Base-by-base conservation (phyloP, 2,888 invertebrate species). In the Drosophila pseudotalamancana region DNA sequence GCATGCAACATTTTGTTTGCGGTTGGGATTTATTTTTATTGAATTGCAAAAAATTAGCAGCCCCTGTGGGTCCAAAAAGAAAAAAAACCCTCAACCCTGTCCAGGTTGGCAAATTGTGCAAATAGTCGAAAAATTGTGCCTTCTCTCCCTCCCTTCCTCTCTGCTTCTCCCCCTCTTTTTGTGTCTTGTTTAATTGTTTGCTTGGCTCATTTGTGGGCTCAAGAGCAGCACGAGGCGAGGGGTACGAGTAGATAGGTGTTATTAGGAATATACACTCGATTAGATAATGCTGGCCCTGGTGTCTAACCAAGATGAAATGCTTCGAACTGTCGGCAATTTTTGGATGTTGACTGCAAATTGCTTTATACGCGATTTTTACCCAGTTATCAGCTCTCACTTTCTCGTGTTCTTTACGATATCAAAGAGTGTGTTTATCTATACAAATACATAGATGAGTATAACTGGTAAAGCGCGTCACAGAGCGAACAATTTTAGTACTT, bases 21-120 rank as follows among this genome's bases (percentile, higher is more conserved):
- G 83, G 86, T 82, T 75, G 18, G 59, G 82, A 87, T 82, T 82
- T 83, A 85, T 79, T 76, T 82, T 83, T 69, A 82, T 82, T 87
- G 81, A 80, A 86, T 86, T 83, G 78, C 87, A 51, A 60, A 72
- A 79, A 86, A 83, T 70, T 71, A 67, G 57, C 73, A 72, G 57
- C 46, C 61, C 65, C 40, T 32, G 16, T 27, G 11, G 27, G 32
- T 12, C 9, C 37, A 25, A 11, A 11, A 18, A 49, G 6, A 25
- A 16, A 11, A 12, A 29, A 31, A 12, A 31, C 29, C 43, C 27
- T 21, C 21, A 16, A 45, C 31, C 11, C 32, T 5, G 32, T 2
- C 49, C 35, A 59, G 48, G 32, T 60, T 72, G 18, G 21, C 34
- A 48, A 49, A 68, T 56, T 71, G 76, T 74, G 57, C 55, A 50